A percentile compares a stretch with the other conserved stretches of the same genome.
phyloP scores from a whole-genome alignment of 2,797 vertebrate species.

The Morelia viridis region DNA sequence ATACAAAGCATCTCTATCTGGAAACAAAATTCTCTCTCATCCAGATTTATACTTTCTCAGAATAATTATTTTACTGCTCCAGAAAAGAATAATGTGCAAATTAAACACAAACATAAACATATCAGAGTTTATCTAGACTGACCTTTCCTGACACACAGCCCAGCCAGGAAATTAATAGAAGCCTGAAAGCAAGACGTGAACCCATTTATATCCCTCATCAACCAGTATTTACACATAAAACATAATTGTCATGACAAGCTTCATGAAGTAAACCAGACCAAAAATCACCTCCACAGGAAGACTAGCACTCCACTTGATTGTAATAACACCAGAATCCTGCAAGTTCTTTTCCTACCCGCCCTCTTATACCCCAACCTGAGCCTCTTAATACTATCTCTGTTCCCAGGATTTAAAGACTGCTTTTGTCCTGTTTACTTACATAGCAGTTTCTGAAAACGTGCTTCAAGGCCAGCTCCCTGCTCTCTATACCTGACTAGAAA shows the following conservation, averaged over 20 bases:
- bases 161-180: not conserved
- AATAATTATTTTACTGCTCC: not conserved
- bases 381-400: not conserved
- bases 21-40: not conserved
- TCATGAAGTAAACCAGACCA: not conserved
- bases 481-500: not conserved
- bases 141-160: not conserved
- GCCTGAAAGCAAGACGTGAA: not conserved
- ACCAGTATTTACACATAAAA: not conserved
- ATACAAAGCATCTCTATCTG: not conserved
- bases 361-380: not conserved
- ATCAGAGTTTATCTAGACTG: not conserved
- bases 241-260: not conserved
- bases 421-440: too few relatives aligned
- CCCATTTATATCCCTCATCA: not conserved
- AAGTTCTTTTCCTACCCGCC: not conserved
- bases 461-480: not conserved
- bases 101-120: not conserved
- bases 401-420: not conserved
- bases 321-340: not conserved
- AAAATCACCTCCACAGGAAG: not conserved
- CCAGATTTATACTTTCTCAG: not conserved
- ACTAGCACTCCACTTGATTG: not conserved
- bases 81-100: not conserved
- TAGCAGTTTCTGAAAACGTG: not conserved